Conservation (phyloP, 2,797 vertebrate species). For the Geotrypetes seraphini region DNA sequence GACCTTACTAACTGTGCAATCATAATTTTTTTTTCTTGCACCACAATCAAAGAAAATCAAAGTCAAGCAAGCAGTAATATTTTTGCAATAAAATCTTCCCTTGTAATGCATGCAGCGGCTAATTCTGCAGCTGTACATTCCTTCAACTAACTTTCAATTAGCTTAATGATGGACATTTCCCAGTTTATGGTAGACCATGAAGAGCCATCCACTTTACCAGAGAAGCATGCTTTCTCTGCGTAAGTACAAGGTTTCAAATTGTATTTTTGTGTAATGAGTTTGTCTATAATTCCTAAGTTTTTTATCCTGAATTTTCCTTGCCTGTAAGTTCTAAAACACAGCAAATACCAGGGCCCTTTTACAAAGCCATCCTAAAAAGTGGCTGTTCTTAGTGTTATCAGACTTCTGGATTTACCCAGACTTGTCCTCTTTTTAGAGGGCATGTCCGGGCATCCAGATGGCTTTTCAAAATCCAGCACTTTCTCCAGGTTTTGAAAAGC, state of each 20-base stretch:
- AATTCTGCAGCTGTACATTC: slow-evolving; percentile 36
- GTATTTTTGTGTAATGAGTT: slow-evolving; percentile 21
- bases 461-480: too few species aligned
- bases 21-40: slow-evolving; percentile 4
- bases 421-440: too few species aligned
- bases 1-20: slow-evolving; percentile 34
- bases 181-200: slow-evolving; percentile 48
- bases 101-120: slow-evolving; percentile 39
- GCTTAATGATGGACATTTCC: slow-evolving; percentile 47
- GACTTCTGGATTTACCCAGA: too few species aligned
- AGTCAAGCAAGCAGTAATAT: slow-evolving; percentile 21
- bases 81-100: slow-evolving; percentile 40
- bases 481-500: too few species aligned
- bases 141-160: slow-evolving; percentile 49
- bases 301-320: slow-evolving; percentile 9
- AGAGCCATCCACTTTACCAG: slow-evolving; percentile 28
- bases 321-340: slow-evolving; percentile 14
- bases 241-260: slow-evolving; percentile 22
- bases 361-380: too few species aligned
- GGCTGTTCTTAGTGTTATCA: too few species aligned
- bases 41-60: slow-evolving; percentile 24
- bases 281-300: slow-evolving; percentile 19
- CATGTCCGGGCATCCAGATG: too few species aligned
- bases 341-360: too few species aligned
- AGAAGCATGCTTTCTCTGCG: slow-evolving; percentile 35